Base-by-base conservation (phyloP, 1,140 invertebrate genomes). In the Amyelois transitella region DNA sequence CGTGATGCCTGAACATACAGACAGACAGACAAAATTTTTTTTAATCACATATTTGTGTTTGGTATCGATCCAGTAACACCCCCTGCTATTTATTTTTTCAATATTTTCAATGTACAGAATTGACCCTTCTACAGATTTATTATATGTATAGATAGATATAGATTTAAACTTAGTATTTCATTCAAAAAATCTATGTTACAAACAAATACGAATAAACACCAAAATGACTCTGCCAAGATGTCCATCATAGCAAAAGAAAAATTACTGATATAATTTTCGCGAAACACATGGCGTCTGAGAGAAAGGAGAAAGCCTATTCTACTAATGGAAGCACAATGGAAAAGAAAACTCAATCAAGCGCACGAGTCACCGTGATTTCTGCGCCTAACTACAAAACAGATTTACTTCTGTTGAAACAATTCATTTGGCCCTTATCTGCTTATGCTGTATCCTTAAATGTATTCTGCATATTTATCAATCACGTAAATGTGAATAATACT, bases 311-410 rank as follows among this genome's bases (percentile, higher is more conserved):
- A 77, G 76, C 83, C 83, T 79, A 81, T 86, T 83, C 75, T 75
- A 74, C 77, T 83, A 86, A 86, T 84, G 79, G 80, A 76, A 60
- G 72, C 74, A 81, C 79, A 81, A 81, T 84, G 81, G 75, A 75
- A 81, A 82, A 84, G 81, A 78, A 81, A 83, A 82, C 76, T 84
- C 79, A 86, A 86, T 86, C 79, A 86, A 78, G 75, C 73, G 76
- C 75, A 81, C 75, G 65, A 77, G 75, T 75, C 71, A 68, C 74
- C 64, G 75, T 81, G 82, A 86, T 86, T 81, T 81, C 79, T 83
- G 76, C 72, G 78, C 74, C 75, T 81, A 84, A 81, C 75, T 81
- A 56, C 45, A 38, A 14, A 38, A 38, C n/a, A 14, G 12, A 38
- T 38, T 14, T 14, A 14, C 32, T 38, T 38, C 32, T 38, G 1